These are phyloP conservation scores for Pachypanchax playfairii DNA, from an alignment of 2,113 vertebrate species.

Conservation along the genomic window DNA sequence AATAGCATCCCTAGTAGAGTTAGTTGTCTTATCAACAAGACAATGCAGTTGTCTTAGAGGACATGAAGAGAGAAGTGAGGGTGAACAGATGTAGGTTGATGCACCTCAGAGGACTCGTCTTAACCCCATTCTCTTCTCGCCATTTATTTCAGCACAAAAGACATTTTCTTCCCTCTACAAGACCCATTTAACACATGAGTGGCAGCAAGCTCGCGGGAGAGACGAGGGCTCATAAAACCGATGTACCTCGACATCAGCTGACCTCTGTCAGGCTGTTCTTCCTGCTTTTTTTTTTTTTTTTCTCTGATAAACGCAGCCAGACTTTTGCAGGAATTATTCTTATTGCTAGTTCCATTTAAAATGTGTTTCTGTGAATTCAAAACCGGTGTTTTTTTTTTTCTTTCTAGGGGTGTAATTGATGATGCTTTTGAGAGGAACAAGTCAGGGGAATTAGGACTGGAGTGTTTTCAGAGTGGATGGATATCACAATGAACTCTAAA, in stretches of 20 bases:
- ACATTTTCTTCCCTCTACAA: slow-evolving; percentile 65
- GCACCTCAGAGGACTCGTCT: slow-evolving; percentile 64
- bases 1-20: not conserved
- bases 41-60: not conserved
- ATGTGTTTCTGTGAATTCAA: slow-evolving; percentile 34
- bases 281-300: slow-evolving; percentile 26
- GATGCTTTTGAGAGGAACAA: slow-evolving; percentile 21
- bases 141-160: slow-evolving; percentile 73
- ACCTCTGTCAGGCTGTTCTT: slow-evolving; percentile 54
- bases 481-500: slow-evolving; percentile 42
- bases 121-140: slow-evolving; percentile 65
- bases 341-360: not conserved
- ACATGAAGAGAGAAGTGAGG: slow-evolving; percentile 13
- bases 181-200: slow-evolving; percentile 76
- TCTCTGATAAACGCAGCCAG: slow-evolving; percentile 18
- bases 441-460: slow-evolving; percentile 12
- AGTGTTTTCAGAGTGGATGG: slow-evolving; percentile 27
- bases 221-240: slow-evolving; percentile 64
- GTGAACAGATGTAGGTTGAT: slow-evolving; percentile 62
- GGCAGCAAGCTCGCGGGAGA: slow-evolving; percentile 43
- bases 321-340: slow-evolving; percentile 5
- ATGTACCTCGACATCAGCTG: slow-evolving; percentile 70
- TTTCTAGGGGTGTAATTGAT: slow-evolving; percentile 24
- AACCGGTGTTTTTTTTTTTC: slow-evolving; percentile 10
- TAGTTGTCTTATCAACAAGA: slow-evolving; percentile 10